phyloP scores from a whole-genome alignment of 1,140 invertebrate species.

The Rhysida immarginata region DNA sequence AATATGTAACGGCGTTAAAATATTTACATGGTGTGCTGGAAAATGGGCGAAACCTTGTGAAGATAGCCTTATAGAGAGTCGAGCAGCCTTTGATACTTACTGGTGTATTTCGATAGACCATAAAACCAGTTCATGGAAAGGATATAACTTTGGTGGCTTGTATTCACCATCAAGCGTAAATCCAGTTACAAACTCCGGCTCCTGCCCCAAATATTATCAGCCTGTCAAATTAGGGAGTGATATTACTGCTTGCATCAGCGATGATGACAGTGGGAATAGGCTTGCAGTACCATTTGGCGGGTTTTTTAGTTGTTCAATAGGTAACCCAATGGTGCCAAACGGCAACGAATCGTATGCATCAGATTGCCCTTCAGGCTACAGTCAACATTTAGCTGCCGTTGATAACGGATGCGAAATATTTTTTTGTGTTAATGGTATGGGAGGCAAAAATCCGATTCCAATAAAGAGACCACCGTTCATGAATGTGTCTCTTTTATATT shows the following conservation, averaged over 20 bases:
- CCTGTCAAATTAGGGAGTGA: neutral
- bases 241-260: neutral
- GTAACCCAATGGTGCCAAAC: neutral
- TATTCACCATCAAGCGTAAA: neutral
- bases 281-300: neutral
- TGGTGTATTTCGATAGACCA: conserved; percentile 6
- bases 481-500: no score
- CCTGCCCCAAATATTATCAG: neutral
- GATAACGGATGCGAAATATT: neutral
- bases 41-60: neutral
- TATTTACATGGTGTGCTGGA: neutral
- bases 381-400: neutral
- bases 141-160: neutral
- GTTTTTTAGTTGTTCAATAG: neutral
- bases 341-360: neutral
- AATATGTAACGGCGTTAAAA: neutral
- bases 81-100: neutral
- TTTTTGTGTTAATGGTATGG: neutral
- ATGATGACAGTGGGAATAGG: neutral
- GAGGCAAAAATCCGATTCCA: neutral
- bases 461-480: neutral
- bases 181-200: neutral
- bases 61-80: neutral
- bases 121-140: neutral
- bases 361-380: neutral